These are phyloP conservation scores for Synanthedon andrenaeformis DNA, from an alignment of 2,888 invertebrate genomes.

Conservation along the genomic window DNA sequence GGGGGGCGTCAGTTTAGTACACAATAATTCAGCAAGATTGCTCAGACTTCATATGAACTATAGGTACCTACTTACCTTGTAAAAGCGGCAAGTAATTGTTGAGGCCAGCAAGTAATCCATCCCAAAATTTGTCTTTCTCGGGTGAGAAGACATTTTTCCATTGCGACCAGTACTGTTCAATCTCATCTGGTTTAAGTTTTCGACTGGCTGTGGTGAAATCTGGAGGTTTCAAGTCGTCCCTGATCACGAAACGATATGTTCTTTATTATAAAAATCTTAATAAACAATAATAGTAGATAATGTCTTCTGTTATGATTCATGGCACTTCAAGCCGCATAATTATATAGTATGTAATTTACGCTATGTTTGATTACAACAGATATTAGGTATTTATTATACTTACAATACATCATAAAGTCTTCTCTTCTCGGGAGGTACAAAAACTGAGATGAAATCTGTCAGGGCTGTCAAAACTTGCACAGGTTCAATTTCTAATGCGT, in stretches of 20 bases:
- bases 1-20: too few relatives aligned
- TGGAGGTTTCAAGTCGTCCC: constrained; percentile 49
- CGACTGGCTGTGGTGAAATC: constrained; percentile 67
- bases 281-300: neutral
- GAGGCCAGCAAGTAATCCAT: constrained; percentile 73
- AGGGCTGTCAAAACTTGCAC: constrained; percentile 75
- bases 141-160: constrained; percentile 72
- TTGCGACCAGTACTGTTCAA: constrained; percentile 75
- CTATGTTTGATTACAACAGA: too few relatives aligned
- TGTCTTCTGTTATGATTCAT: too few relatives aligned
- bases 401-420: constrained; percentile 48
- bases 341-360: too few relatives aligned
- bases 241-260: constrained; percentile 9
- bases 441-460: constrained; percentile 70
- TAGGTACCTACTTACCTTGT: constrained; percentile 52
- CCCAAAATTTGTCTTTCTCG: constrained; percentile 78
- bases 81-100: constrained; percentile 74
- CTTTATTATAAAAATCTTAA: constrained; percentile 5
- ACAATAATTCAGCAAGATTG: too few relatives aligned
- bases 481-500: constrained; percentile 75
- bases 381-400: constrained; percentile 14
- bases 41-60: too few relatives aligned
- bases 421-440: constrained; percentile 53
- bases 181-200: constrained; percentile 63
- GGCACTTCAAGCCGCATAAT: too few relatives aligned